These are phyloP conservation scores for Pleuronectes platessa DNA, from an alignment of 2,113 vertebrate species.

Conservation along the genomic window DNA sequence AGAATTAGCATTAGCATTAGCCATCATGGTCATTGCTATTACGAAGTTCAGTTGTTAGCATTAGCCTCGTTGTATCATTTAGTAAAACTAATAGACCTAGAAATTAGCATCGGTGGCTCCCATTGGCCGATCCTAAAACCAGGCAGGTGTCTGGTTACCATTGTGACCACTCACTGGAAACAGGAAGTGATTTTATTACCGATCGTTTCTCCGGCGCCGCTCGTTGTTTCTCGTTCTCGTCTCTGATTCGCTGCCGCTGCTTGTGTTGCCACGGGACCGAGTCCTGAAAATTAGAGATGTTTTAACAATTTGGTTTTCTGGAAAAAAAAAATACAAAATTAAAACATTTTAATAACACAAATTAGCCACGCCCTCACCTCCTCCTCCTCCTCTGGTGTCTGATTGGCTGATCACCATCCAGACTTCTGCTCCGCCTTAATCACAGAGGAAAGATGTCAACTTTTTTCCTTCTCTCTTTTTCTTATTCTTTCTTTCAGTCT, in stretches of 20 bases:
- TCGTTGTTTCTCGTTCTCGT: background rate
- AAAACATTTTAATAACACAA: background rate
- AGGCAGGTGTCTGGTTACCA: too few species aligned
- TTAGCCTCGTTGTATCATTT: background rate
- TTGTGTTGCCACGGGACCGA: conserved; percentile 33
- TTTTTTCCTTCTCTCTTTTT: too few species aligned
- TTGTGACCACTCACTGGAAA: background rate
- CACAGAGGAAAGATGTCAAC: background rate
- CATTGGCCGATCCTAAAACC: too few species aligned
- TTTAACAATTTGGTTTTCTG: background rate
- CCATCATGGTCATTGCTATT: background rate
- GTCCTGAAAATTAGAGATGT: background rate
- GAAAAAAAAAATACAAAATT: too few species aligned
- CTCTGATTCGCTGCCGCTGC: conserved; percentile 37
- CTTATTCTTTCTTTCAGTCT: background rate
- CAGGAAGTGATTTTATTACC: conserved; percentile 7
- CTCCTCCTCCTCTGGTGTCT: conserved; percentile 12
- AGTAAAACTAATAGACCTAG: too few species aligned
- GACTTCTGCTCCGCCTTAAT: conserved; percentile 48
- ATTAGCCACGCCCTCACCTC: background rate
- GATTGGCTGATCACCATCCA: conserved; percentile 54
- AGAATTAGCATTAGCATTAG: background rate
- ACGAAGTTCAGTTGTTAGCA: background rate
- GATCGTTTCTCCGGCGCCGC: background rate
- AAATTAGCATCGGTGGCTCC: too few species aligned